A percentile compares a stretch with the other conserved stretches of the same genome.
These are phyloP conservation scores for Amphilophus citrinellus DNA, from an alignment of 2,113 vertebrate species.

Conservation along the genomic window DNA sequence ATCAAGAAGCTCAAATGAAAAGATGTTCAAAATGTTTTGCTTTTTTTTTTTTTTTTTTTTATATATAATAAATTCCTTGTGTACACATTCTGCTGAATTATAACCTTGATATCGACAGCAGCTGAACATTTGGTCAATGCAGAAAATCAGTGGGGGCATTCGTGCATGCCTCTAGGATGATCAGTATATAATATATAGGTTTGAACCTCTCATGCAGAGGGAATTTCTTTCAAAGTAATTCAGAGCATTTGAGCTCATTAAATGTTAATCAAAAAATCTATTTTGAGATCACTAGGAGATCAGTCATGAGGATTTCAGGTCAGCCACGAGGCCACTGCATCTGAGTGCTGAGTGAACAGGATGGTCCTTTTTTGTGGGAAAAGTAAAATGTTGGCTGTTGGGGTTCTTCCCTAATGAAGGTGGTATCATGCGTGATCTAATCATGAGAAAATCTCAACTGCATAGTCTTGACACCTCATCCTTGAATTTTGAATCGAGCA, in stretches of 20 bases:
- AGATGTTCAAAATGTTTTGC: not conserved
- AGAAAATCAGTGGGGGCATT: not conserved
- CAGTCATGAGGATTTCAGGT: slow-evolving; percentile 80
- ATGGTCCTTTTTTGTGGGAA: slow-evolving; percentile 24
- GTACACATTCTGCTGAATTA: not conserved
- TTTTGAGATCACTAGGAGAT: slow-evolving; percentile 82
- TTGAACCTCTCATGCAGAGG: slow-evolving; percentile 51
- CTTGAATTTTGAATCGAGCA: slow-evolving; percentile 12
- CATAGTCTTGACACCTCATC: slow-evolving; percentile 1
- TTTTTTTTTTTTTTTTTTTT: not conserved
- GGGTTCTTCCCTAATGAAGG: not conserved
- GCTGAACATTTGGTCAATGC: not conserved
- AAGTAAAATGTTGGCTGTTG: not conserved
- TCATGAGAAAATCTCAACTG: not conserved
- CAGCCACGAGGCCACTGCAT: slow-evolving; percentile 70
- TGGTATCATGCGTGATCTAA: not conserved
- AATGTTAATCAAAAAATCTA: slow-evolving; percentile 86
- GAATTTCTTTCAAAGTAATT: slow-evolving; percentile 79
- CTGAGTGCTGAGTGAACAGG: slow-evolving; percentile 30
- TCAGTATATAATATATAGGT: slow-evolving; percentile 51
- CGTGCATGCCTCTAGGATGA: not conserved
- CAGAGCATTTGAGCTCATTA: slow-evolving; percentile 84
- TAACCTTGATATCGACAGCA: not conserved
- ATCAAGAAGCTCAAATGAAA: not conserved
- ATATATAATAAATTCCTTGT: not conserved